Percentiles rank a stretch among this genome's conserved stretches.
Evolutionary conservation across 1,140 invertebrate species (phyloP).

Genomic region (Micrasema minimum): DNA sequence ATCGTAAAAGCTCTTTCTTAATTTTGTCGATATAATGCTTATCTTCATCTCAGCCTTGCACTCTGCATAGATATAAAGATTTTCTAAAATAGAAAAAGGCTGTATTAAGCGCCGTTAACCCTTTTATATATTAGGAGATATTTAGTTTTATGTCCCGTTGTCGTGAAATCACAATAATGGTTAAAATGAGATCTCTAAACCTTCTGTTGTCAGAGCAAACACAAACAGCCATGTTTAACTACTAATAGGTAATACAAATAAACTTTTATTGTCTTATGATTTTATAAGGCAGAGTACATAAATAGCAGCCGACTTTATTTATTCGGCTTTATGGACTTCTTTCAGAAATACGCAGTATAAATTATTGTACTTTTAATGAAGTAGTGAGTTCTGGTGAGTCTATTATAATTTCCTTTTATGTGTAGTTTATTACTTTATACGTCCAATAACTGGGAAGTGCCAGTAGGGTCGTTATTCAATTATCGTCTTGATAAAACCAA

Average conservation of each 20-base stretch:
- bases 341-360: slow-evolving; percentile 50
- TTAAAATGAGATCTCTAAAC: slow-evolving; percentile 36
- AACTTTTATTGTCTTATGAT: slow-evolving; percentile 54
- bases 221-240: slow-evolving; percentile 50
- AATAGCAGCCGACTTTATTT: slow-evolving; percentile 46
- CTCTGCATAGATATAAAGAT: too few species aligned
- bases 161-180: background rate
- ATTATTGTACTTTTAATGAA: slow-evolving; percentile 48
- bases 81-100: too few species aligned
- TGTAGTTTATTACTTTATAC: slow-evolving; percentile 45
- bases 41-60: too few species aligned
- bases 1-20: too few species aligned
- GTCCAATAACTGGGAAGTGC: slow-evolving; percentile 40
- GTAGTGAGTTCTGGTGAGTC: slow-evolving; percentile 31
- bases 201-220: slow-evolving; percentile 44
- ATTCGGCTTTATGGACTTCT: slow-evolving; percentile 52
- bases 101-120: too few species aligned
- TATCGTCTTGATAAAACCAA: slow-evolving; percentile 32
- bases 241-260: slow-evolving; percentile 54
- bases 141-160: background rate
- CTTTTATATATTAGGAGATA: too few species aligned
- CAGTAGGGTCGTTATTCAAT: slow-evolving; percentile 30
- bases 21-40: too few species aligned
- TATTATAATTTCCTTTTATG: slow-evolving; percentile 35
- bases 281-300: slow-evolving; percentile 52